phyloP scores from a whole-genome alignment of 1,140 invertebrate genomes.

The Drosophila subobscura region DNA sequence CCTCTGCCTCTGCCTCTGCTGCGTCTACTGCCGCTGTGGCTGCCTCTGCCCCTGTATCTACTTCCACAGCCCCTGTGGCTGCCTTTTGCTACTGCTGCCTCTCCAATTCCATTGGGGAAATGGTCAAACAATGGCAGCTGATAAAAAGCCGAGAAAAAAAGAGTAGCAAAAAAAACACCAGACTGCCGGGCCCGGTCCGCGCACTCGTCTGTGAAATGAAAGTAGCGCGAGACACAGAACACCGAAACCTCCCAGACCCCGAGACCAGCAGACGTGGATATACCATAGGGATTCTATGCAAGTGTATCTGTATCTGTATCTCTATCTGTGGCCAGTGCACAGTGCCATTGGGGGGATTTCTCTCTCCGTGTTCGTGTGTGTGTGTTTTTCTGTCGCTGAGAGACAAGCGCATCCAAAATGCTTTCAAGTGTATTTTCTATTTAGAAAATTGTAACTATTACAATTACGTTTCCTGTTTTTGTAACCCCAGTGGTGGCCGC shows the following conservation, averaged over 20 bases:
- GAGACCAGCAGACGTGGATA: slow-evolving; percentile 13
- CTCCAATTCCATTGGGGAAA: slow-evolving; percentile 47
- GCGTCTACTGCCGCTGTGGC: slow-evolving; percentile 1
- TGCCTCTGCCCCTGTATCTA: slow-evolving; percentile 2
- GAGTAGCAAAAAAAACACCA: slow-evolving; percentile 11
- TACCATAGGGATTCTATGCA: slow-evolving; percentile 6
- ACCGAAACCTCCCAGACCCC: too few relatives aligned
- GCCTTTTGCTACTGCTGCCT: slow-evolving; percentile 5
- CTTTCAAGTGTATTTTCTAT: slow-evolving; percentile 49
- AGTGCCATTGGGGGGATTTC: slow-evolving; percentile 34
- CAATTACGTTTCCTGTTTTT: slow-evolving; percentile 58
- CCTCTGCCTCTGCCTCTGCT: slow-evolving; percentile 1
- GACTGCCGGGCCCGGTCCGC: slow-evolving; percentile 5
- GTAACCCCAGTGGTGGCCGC: not conserved
- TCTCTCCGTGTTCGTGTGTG: not conserved
- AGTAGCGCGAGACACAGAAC: slow-evolving; percentile 44
- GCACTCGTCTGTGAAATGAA: slow-evolving; percentile 68
- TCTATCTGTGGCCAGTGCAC: not conserved
- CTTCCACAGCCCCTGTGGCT: not conserved
- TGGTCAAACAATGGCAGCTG: slow-evolving; percentile 54
- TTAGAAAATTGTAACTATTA: slow-evolving; percentile 53
- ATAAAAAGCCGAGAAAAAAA: slow-evolving; percentile 47
- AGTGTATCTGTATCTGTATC: slow-evolving; percentile 19
- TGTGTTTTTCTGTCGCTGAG: slow-evolving; percentile 23
- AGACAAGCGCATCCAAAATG: slow-evolving; percentile 54